These are phyloP conservation scores for Hoplostethus mediterraneus DNA, from an alignment of 2,797 vertebrate genomes.

Conservation along the genomic window DNA sequence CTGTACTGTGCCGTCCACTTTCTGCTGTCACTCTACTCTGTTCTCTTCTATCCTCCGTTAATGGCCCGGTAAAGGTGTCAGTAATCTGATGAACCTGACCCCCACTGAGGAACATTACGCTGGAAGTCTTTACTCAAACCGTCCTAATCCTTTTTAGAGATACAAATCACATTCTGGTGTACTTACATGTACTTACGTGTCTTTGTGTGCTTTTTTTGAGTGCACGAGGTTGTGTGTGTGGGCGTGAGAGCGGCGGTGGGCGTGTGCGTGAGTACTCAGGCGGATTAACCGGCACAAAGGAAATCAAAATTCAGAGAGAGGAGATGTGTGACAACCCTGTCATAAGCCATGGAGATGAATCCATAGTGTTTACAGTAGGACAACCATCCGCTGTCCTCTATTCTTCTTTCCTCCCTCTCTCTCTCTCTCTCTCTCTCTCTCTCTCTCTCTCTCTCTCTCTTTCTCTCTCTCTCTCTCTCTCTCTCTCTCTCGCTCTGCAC, in stretches of 20 bases:
- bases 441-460: constrained; percentile 29
- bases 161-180: constrained; percentile 38
- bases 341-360: constrained; percentile 65
- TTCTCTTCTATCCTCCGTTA: constrained; percentile 14
- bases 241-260: neutral
- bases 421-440: neutral
- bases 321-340: constrained; percentile 69
- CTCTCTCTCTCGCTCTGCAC: constrained; percentile 46
- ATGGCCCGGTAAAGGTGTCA: constrained; percentile 41
- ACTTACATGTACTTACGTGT: constrained; percentile 13
- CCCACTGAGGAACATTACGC: constrained; percentile 11
- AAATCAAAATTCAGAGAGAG: constrained; percentile 66
- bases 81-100: constrained; percentile 58
- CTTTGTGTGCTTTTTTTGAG: constrained; percentile 42
- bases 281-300: constrained; percentile 66
- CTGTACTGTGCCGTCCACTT: constrained; percentile 20
- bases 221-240: constrained; percentile 15
- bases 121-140: constrained; percentile 27
- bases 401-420: constrained; percentile 12
- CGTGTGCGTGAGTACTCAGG: neutral
- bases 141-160: constrained; percentile 52
- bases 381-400: constrained; percentile 21
- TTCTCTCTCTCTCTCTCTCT: constrained; percentile 2
- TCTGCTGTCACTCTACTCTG: neutral
- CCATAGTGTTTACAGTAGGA: constrained; percentile 64